Base-by-base conservation (phyloP, 2,888 invertebrate species). In the Amphimallon solstitiale region DNA sequence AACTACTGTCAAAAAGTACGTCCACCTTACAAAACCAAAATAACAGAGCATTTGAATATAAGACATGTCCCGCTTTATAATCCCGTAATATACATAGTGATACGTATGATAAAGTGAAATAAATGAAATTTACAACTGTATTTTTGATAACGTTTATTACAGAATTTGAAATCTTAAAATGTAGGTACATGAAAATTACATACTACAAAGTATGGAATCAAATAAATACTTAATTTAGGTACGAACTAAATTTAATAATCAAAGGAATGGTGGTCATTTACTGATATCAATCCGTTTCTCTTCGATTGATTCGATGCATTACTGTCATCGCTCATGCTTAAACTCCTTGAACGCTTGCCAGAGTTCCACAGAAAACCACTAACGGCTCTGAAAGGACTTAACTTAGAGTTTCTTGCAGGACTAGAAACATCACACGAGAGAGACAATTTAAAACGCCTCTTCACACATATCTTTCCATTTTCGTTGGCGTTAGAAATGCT, bases 341-440 rank as follows among this genome's bases (percentile, higher is more conserved):
- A 79, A 62, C 82, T 76, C 74, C 80, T 81, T 73, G 81, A 80
- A 79, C 81, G 81, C 70, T 81, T 80, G 21, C 74, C 78, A 38
- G 54, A 19, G 9, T 61, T 66, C 65, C 68, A 81, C 67, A 85
- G 78, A 48, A 84, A 81, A 67, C 80, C 82, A 64, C 83, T 82
- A 69, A 84, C 81, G n/a, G 80, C 79, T 71, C 80, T 82, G 6
- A 85, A 73, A 1, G 84, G 84, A 71, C 83, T 84, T 37, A 84
- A 77, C 71, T 79, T 75, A 12, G 75, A 34, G 37, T 71, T 74
- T 66, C 74, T 80, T 35, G 81, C 79, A 1, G 80, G 78, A 68
- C 76, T 80, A 35, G 69, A 70, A 23, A 68, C 68, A 17, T 72
- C 71, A 15, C 68, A 68, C 1, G 72, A 66, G 7, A 59, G 10